A percentile compares a stretch with the other conserved stretches of the same genome.
Evolutionary conservation across 2,113 vertebrate species (phyloP).

Genomic region (Syngnathus floridae): DNA sequence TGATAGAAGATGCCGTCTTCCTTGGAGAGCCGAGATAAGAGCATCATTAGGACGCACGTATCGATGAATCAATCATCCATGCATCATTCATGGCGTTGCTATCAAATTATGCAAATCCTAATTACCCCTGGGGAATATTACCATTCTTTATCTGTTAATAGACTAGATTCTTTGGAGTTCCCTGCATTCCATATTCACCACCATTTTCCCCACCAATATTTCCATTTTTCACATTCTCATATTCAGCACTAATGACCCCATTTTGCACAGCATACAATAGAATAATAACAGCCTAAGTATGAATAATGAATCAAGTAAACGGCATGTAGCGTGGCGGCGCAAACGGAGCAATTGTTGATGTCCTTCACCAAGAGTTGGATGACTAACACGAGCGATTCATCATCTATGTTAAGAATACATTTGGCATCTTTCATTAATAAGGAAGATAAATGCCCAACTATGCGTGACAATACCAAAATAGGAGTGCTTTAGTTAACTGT

Average conservation of each 20-base stretch:
- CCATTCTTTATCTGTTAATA: conserved; percentile 67
- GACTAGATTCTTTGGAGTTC: conserved; percentile 60
- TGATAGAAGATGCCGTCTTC: conserved; percentile 30
- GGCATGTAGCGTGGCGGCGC: conserved; percentile 35
- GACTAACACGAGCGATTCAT: conserved; percentile 33
- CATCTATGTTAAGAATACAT: conserved; percentile 46
- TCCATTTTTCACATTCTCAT: conserved; percentile 64
- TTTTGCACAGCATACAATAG: conserved; percentile 58
- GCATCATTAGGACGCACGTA: conserved; percentile 54
- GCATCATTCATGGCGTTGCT: conserved; percentile 59
- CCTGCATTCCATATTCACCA: conserved; percentile 34
- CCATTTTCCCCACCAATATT: conserved; percentile 46
- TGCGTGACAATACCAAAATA: conserved; percentile 36
- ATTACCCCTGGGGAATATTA: conserved; percentile 62
- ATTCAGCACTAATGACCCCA: conserved; percentile 64
- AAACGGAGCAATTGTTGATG: conserved; percentile 54
- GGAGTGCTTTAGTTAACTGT: conserved; percentile 35
- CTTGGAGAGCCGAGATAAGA: conserved; percentile 52
- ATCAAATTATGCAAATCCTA: conserved; percentile 71
- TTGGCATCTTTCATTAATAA: conserved; percentile 51
- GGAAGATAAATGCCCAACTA: conserved; percentile 51
- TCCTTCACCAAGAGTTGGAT: conserved; percentile 43
- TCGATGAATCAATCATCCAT: conserved; percentile 66
- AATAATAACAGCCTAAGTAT: conserved; percentile 61
- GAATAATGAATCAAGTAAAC: conserved; percentile 64